A percentile compares a stretch with the other conserved stretches of the same genome.
Conservation (phyloP, 2,113 vertebrate genomes). For the Emydocephalus ijimae region DNA sequence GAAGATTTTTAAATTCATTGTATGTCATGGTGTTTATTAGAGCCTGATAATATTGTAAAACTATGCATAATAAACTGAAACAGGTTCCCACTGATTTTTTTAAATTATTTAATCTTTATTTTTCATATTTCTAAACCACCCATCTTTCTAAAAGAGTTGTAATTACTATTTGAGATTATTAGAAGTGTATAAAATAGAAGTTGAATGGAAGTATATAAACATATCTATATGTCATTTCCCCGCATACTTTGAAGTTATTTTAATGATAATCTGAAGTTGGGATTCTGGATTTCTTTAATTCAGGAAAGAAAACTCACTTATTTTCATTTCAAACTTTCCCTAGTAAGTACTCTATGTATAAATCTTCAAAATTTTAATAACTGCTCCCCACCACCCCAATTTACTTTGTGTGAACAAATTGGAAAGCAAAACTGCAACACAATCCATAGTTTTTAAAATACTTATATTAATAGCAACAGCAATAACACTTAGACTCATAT, state of each 20-base stretch:
- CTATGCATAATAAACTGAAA: not conserved
- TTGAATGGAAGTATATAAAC: not conserved
- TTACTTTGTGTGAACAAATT: not conserved
- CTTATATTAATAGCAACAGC: not conserved
- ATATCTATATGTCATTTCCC: not conserved
- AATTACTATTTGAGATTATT: not conserved
- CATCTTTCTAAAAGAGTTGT: not conserved
- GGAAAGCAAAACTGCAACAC: not conserved
- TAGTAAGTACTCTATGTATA: not conserved
- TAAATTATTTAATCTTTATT: too few relatives aligned
- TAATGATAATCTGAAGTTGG: not conserved
- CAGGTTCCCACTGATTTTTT: not conserved
- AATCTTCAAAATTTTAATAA: not conserved
- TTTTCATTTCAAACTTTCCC: not conserved
- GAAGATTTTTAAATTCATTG: not conserved
- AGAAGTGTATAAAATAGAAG: not conserved
- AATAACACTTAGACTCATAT: not conserved
- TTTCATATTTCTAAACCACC: too few relatives aligned
- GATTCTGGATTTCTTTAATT: not conserved
- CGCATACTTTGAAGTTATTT: not conserved
- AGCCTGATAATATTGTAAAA: not conserved
- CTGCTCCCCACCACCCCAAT: not conserved
- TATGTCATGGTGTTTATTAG: not conserved
- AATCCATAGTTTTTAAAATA: not conserved
- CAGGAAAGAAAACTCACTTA: not conserved